phyloP scores from a whole-genome alignment of 2,113 vertebrate genomes.

The Eulacestoma nigropectus region DNA sequence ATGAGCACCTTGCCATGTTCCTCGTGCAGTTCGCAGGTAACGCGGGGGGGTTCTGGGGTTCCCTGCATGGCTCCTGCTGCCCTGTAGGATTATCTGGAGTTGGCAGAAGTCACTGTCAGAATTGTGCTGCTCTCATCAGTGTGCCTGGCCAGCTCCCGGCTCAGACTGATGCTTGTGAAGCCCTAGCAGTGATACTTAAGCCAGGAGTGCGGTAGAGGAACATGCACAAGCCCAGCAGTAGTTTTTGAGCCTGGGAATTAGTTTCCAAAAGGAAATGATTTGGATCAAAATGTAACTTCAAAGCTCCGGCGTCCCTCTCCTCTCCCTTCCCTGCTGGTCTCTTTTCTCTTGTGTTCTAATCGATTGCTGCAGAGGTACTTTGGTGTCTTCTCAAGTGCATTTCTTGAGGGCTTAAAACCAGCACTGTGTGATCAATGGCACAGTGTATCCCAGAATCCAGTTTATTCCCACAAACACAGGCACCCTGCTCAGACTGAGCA shows the following conservation, averaged over 20 bases:
- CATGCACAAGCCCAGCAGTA: neutral
- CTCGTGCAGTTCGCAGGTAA: constrained; percentile 70
- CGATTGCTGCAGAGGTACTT: neutral
- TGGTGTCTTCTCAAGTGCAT: neutral
- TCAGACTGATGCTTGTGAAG: neutral
- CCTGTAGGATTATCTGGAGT: neutral
- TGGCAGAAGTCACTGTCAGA: neutral
- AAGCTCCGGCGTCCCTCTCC: fast-evolving
- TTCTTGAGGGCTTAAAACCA: neutral
- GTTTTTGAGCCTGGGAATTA: neutral
- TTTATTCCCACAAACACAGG: neutral
- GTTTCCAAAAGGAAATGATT: neutral
- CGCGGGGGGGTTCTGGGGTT: neutral
- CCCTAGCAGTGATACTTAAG: neutral
- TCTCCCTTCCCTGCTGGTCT: neutral
- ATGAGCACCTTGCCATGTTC: constrained; percentile 63
- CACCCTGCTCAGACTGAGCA: neutral
- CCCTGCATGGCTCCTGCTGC: neutral
- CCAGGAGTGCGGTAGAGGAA: neutral
- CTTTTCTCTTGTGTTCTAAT: neutral
- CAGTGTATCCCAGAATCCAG: neutral
- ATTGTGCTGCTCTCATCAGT: neutral
- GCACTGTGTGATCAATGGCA: neutral
- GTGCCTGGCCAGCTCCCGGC: neutral
- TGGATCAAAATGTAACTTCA: neutral